phyloP scores from a whole-genome alignment of 2,797 vertebrate genomes.

The Myotis pilosus region DNA sequence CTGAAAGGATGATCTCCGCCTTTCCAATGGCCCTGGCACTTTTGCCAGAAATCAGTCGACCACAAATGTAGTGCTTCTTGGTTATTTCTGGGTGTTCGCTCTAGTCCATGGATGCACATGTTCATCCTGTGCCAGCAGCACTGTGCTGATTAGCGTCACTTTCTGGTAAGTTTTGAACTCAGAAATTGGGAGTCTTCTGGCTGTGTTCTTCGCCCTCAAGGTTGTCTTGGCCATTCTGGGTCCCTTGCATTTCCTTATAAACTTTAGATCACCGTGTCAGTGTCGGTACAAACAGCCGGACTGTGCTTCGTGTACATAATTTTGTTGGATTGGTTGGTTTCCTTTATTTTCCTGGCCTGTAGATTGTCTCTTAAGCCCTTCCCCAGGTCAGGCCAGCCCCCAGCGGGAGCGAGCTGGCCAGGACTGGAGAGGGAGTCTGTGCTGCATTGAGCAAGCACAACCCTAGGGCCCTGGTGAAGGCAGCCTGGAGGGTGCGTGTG shows the following conservation, averaged over 20 bases:
- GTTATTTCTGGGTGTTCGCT: background rate
- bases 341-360: background rate
- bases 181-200: background rate
- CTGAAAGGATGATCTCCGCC: background rate
- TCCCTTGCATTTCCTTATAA: background rate
- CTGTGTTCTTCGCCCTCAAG: background rate
- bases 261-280: background rate
- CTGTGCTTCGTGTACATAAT: background rate
- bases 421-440: background rate
- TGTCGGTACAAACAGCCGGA: background rate
- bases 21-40: background rate
- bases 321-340: background rate
- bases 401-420: background rate
- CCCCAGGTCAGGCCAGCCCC: background rate
- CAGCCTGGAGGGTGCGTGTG: background rate
- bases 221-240: background rate
- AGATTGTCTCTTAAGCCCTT: background rate
- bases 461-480: background rate
- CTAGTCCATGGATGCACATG: background rate
- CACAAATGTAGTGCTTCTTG: background rate
- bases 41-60: background rate
- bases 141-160: background rate
- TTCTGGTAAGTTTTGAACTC: background rate
- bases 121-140: background rate
- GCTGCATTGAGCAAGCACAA: fast-evolving